Evolutionary conservation across 2,113 vertebrate genomes (phyloP), one percentile per base, ranked within the genome.

Genomic region (Rhinogobius similis): DNA sequence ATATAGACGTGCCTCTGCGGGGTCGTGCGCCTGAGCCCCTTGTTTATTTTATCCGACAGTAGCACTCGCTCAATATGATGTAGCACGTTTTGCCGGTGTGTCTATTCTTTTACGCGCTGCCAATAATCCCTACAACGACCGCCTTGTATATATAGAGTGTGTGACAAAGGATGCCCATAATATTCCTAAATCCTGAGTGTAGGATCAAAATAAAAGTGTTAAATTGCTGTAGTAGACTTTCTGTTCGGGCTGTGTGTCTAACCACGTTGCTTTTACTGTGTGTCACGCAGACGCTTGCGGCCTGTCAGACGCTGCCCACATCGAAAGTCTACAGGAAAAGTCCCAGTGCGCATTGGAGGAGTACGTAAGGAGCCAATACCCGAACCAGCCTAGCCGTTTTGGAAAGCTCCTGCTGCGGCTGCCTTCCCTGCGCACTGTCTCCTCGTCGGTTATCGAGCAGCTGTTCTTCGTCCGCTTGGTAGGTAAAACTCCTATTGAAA

Each of bases 401-500:
- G 97, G 97, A 87, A 98, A 99, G 92, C 95, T 99, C 88, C 95
- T 99, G 59, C 95, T 99, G 90, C 94, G 97, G 88, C 90, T 99
- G 88, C 96, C 97, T 78, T 97, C 97, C 2, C 94, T 97, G 81
- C 97, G 96, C 89, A 97, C 97, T 74, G 96, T 98, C 76, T 98
- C 96, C 59, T 98, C 97, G 43, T 98, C 97, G 5, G 96, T 99
- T 91, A 99, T 98, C 81, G 97, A 98, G 92, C 97, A 98, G 93
- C 97, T 98, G 90, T 99, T 99, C 94, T 99, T 99, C 96, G 97
- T 99, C 87, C 97, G 97, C 90, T 96, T 99, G 97, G 97, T 98
- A 98, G 97, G 97, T 98, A 98, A 99, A 97, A 99, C 97, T 94
- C 97, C 97, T 91, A 99, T 98, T 93, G 97, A 99, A 94, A 99